Evolutionary conservation across 2,113 vertebrate species (phyloP).

Genomic region (Chaetorhynchus papuensis): DNA sequence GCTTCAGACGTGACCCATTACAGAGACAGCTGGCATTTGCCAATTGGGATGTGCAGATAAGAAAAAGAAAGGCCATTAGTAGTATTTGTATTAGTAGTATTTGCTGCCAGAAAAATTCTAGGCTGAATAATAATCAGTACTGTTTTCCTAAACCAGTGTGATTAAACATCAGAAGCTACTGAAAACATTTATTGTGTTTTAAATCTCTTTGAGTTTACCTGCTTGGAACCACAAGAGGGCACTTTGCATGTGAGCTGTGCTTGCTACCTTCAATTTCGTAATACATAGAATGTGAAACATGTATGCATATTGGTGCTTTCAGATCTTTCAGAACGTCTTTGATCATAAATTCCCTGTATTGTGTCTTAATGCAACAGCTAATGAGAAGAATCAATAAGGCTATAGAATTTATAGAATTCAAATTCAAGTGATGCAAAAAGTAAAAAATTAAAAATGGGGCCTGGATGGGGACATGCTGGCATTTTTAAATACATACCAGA

Average conservation of each 20-base stretch:
- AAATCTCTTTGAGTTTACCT: background rate
- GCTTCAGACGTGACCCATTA: background rate
- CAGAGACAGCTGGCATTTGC: background rate
- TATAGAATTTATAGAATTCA: background rate
- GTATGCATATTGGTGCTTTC: background rate
- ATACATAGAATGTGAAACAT: fast-evolving
- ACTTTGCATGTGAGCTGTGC: constrained; percentile 3
- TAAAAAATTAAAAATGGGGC: background rate
- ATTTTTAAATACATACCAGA: background rate
- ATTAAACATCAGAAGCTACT: background rate
- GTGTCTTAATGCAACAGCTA: background rate
- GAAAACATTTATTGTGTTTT: background rate
- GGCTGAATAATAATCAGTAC: background rate
- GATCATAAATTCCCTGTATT: background rate
- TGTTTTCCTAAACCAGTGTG: background rate
- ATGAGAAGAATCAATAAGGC: background rate
- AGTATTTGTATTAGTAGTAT: background rate
- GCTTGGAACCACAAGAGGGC: constrained; percentile 69
- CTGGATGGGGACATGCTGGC: background rate
- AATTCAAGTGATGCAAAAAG: background rate
- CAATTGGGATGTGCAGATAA: background rate
- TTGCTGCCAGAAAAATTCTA: background rate
- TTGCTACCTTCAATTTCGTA: background rate
- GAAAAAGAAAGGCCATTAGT: background rate
- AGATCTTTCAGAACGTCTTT: background rate